Evolutionary conservation across 2,888 invertebrate genomes (phyloP).

Genomic region (Spilosoma lubricipeda): DNA sequence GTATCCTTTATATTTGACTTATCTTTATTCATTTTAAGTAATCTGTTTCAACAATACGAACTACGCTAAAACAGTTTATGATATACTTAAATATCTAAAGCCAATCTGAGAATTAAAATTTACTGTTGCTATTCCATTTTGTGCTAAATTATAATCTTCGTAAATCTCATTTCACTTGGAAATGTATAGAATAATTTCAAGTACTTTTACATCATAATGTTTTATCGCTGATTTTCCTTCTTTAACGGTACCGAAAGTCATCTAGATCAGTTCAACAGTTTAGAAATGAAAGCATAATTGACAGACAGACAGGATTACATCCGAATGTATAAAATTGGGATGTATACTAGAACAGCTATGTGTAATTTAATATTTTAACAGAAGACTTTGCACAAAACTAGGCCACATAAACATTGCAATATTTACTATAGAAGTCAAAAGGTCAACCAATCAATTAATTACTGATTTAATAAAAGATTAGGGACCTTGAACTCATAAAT

Average conservation of each 20-base stretch:
- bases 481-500: slow-evolving; percentile 23
- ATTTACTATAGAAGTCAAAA: slow-evolving; percentile 28
- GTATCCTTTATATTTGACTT: not conserved
- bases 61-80: not conserved
- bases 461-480: slow-evolving; percentile 22
- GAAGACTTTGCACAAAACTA: not conserved
- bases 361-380: not conserved
- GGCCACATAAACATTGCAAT: not conserved
- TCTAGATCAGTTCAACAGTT: no score
- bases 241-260: no score
- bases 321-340: no score
- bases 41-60: not conserved
- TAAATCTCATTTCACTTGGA: slow-evolving; percentile 8
- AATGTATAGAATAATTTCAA: not conserved
- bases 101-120: slow-evolving; percentile 24
- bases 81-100: slow-evolving; percentile 1
- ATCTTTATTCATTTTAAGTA: not conserved
- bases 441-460: slow-evolving; percentile 34
- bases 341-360: no score
- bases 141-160: slow-evolving; percentile 1
- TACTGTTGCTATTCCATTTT: slow-evolving; percentile 14
- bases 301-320: no score
- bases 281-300: no score
- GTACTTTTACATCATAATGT: not conserved
- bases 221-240: no score